These are phyloP conservation scores for Myotis myotis DNA, from an alignment of 2,797 vertebrate species.

Conservation along the genomic window DNA sequence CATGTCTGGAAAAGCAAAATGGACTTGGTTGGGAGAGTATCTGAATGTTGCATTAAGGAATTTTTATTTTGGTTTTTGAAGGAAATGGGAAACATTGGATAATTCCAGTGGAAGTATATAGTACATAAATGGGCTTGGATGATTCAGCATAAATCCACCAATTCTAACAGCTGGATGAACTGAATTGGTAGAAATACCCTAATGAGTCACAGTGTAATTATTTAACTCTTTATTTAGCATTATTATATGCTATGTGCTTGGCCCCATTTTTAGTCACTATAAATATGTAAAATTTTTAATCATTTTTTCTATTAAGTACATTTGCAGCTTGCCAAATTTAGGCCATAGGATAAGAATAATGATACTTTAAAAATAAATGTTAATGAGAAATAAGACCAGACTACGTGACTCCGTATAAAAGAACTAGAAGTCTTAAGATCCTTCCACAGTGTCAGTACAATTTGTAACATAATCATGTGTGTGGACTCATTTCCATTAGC, in stretches of 20 bases:
- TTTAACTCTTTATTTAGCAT: not conserved
- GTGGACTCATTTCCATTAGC: not conserved
- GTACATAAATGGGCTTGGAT: not conserved
- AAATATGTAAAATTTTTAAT: not conserved
- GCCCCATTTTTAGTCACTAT: not conserved
- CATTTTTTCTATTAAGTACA: not conserved
- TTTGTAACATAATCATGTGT: not conserved
- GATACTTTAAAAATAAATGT: not conserved
- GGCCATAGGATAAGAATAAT: not conserved
- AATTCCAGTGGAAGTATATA: not conserved
- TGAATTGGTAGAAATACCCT: not conserved
- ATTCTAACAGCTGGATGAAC: not conserved
- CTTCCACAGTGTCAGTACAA: not conserved
- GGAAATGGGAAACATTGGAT: not conserved
- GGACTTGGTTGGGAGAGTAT: not conserved
- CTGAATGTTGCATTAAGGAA: not conserved
- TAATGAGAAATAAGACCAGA: not conserved
- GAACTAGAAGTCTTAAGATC: not conserved
- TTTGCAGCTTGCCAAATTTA: constrained; percentile 14
- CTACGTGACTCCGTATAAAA: not conserved
- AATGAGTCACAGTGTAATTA: not conserved
- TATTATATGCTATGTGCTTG: not conserved
- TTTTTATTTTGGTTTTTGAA: not conserved
- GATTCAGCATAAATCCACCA: not conserved
- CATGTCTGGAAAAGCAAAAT: not conserved